Percentiles rank a stretch among this genome's conserved stretches.
These are phyloP conservation scores for Scaptodrosophila lebanonensis DNA, from an alignment of 1,140 invertebrate genomes.

Conservation along the genomic window DNA sequence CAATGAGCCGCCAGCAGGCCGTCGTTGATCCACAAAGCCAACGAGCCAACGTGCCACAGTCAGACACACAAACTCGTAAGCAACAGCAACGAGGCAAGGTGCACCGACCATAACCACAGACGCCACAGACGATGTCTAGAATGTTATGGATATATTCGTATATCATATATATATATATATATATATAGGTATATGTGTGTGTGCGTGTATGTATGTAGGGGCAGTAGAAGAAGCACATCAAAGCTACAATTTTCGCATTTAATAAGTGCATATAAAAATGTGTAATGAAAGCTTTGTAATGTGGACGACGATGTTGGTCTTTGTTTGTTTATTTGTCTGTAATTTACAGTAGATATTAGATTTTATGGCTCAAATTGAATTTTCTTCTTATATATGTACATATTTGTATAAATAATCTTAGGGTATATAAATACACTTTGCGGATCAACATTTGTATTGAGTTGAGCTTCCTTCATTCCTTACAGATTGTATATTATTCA, in stretches of 20 bases:
- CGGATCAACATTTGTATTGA: no score
- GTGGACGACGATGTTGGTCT: conserved; percentile 3
- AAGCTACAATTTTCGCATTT: conserved; percentile 33
- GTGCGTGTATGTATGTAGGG: no score
- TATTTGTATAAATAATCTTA: no score
- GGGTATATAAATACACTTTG: no score
- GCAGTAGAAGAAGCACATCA: conserved; percentile 19
- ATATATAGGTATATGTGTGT: no score
- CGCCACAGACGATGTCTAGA: conserved; percentile 17
- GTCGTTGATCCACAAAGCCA: no score
- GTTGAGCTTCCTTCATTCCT: no score
- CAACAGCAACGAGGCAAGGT: conserved; percentile 55
- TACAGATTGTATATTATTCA: no score
- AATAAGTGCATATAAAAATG: conserved; percentile 35
- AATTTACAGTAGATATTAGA: conserved; percentile 46
- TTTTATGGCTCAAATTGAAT: no score
- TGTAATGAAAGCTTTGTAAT: conserved; percentile 24
- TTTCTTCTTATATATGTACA: no score
- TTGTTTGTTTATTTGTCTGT: conserved; percentile 26
- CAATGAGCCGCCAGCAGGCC: no score
- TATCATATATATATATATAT: no score
- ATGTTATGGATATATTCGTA: conserved; percentile 33
- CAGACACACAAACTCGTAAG: not conserved
- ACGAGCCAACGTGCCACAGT: not conserved
- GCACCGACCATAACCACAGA: conserved; percentile 57